A percentile compares a stretch with the other conserved stretches of the same genome.
Conservation (phyloP, 92 coral and sea anemone genomes). For the Siderastrea siderea region DNA sequence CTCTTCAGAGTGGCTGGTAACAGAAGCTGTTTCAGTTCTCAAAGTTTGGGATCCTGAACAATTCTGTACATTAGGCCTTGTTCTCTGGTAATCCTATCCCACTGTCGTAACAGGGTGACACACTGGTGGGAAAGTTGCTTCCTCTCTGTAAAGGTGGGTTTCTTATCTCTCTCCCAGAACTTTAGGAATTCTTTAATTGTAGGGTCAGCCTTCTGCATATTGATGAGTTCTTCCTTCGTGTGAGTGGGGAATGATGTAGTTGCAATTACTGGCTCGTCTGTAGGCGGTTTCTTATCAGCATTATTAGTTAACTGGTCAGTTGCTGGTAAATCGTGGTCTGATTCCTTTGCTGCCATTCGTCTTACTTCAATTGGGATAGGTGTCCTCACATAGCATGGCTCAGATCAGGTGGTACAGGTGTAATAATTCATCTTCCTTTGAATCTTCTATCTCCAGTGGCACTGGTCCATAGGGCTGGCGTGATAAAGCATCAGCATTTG, state of each 20-base stretch:
- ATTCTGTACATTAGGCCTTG: conserved; percentile 40
- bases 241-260: conserved; percentile 30
- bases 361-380: conserved; percentile 10
- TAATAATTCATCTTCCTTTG: conserved; percentile 24
- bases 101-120: conserved; percentile 34
- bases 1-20: conserved; percentile 19
- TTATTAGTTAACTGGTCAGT: background rate
- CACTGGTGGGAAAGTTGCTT: conserved; percentile 9
- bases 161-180: conserved; percentile 12
- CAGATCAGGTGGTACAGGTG: conserved; percentile 27
- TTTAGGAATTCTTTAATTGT: conserved; percentile 24
- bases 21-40: conserved; percentile 36
- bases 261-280: conserved; percentile 8
- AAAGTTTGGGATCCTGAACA: conserved; percentile 37
- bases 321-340: background rate
- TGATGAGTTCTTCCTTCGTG: conserved; percentile 24
- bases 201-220: conserved; percentile 45
- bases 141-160: conserved; percentile 40
- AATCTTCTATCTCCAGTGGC: conserved; percentile 22
- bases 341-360: conserved; percentile 4
- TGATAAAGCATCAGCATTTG: conserved; percentile 68
- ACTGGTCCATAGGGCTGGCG: conserved; percentile 42
- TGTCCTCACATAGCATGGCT: background rate
- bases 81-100: conserved; percentile 39
- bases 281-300: background rate